A percentile compares a stretch with the other conserved stretches of the same genome.
Conservation (phyloP, 2,888 invertebrate genomes). For the Megaustenia siamemsis region DNA sequence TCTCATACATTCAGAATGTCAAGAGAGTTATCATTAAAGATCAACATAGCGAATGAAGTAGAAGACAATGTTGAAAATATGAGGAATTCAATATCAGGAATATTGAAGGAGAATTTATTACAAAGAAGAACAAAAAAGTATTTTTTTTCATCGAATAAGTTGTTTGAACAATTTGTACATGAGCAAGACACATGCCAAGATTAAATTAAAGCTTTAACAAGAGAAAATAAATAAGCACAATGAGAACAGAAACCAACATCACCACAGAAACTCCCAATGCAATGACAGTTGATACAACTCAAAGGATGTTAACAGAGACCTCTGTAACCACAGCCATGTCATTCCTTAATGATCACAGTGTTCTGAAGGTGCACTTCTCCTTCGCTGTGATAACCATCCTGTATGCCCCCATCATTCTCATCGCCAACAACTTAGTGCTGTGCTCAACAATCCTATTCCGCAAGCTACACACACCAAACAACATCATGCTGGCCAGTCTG, state of each 20-base stretch:
- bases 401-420: conserved; percentile 55
- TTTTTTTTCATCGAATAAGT: too few relatives aligned
- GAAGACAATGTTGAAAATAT: too few relatives aligned
- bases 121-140: too few relatives aligned
- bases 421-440: conserved; percentile 61
- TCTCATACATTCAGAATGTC: too few relatives aligned
- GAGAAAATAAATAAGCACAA: neutral
- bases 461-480: conserved; percentile 59
- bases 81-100: too few relatives aligned
- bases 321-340: neutral
- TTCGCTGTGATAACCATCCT: conserved; percentile 49
- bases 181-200: too few relatives aligned
- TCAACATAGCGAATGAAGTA: too few relatives aligned
- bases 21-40: too few relatives aligned
- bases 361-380: neutral
- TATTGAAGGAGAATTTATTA: too few relatives aligned
- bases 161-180: too few relatives aligned
- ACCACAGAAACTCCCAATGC: neutral
- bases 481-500: conserved; percentile 60
- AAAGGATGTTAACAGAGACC: neutral
- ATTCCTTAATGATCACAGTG: neutral
- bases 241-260: neutral
- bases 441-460: conserved; percentile 58
- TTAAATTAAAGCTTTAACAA: too few relatives aligned
- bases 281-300: neutral